Evolutionary conservation across 2,113 vertebrate species (phyloP).

Genomic region (Brachyistius frenatus): DNA sequence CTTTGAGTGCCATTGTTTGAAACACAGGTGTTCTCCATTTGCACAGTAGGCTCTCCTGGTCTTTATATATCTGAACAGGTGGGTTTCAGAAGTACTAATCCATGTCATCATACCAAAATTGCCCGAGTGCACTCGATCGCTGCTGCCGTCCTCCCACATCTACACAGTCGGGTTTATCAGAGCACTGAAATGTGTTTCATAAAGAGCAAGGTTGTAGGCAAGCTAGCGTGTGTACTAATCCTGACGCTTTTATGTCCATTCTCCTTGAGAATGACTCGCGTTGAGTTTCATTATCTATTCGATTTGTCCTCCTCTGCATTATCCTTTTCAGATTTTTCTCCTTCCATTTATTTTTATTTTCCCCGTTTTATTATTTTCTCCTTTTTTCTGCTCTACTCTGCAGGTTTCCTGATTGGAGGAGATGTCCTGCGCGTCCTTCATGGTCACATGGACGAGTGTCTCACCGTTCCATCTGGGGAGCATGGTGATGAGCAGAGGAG

Average conservation of each 20-base stretch:
- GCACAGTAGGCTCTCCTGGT: too few species aligned
- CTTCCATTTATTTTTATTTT: neutral
- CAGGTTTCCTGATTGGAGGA: slow-evolving; percentile 95
- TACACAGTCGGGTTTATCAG: neutral
- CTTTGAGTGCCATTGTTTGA: too few species aligned
- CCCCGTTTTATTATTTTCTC: neutral
- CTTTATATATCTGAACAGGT: slow-evolving; percentile 1
- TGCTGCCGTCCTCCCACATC: neutral
- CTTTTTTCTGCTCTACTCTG: neutral
- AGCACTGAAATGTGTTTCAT: neutral
- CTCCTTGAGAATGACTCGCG: neutral
- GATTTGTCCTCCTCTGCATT: too few species aligned
- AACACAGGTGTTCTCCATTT: too few species aligned
- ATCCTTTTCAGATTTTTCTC: neutral
- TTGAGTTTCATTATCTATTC: neutral
- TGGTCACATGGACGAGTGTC: slow-evolving; percentile 97
- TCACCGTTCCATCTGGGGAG: slow-evolving; percentile 95
- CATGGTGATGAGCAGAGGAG: slow-evolving; percentile 95
- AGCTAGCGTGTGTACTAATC: neutral
- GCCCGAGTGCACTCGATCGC: neutral
- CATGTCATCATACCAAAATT: neutral
- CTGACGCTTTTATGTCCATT: neutral
- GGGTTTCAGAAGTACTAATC: neutral
- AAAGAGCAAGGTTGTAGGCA: neutral
- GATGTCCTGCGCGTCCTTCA: slow-evolving; percentile 94